A percentile compares a stretch with the other conserved stretches of the same genome.
These are phyloP conservation scores for Bellardia pandia DNA, from an alignment of 2,888 invertebrate species.

Conservation along the genomic window DNA sequence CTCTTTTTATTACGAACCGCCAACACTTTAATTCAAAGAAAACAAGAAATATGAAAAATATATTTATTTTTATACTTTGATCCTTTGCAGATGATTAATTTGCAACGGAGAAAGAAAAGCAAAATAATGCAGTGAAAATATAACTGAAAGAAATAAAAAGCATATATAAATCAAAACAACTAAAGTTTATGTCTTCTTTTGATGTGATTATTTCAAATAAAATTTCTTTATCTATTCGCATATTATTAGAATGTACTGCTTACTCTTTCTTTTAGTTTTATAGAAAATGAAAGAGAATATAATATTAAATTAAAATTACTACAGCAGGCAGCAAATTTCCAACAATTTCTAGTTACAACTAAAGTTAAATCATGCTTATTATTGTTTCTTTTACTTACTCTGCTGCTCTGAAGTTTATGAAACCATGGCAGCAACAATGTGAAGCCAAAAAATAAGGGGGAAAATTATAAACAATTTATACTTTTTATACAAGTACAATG, in stretches of 20 bases:
- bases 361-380: slow-evolving; percentile 27
- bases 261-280: neutral
- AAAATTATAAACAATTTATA: neutral
- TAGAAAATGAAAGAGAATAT: neutral
- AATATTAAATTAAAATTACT: neutral
- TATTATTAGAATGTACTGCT: neutral
- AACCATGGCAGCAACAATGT: neutral
- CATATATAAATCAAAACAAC: neutral
- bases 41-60: neutral
- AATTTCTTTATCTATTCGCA: slow-evolving; percentile 6
- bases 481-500: neutral
- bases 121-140: neutral
- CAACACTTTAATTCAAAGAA: neutral
- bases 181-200: slow-evolving; percentile 30
- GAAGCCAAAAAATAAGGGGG: neutral
- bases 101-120: neutral
- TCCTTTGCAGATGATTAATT: slow-evolving; percentile 29
- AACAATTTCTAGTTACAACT: slow-evolving; percentile 4
- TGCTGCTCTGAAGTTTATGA: neutral
- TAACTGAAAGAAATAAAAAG: neutral
- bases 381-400: neutral
- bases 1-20: neutral
- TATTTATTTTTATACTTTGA: slow-evolving; percentile 16
- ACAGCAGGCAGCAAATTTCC: too few species aligned
- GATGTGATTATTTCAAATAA: slow-evolving; percentile 41